Percentiles rank a stretch among this genome's conserved stretches.
phyloP scores from a whole-genome alignment of 2,797 vertebrate genomes.

The Paramormyrops hopkinsi region DNA sequence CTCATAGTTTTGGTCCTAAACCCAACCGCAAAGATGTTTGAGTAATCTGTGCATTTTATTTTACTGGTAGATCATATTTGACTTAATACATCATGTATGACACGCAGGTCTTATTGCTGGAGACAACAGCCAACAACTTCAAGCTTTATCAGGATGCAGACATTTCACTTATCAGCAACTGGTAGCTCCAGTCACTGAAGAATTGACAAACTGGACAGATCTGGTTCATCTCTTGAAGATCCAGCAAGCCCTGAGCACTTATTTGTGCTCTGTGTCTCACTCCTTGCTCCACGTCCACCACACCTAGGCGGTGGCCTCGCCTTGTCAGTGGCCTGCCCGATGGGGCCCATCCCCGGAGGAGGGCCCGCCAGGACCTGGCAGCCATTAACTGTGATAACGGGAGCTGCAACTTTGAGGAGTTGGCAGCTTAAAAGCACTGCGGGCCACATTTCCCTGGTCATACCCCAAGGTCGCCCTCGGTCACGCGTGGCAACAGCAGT shows the following conservation, averaged over 20 bases:
- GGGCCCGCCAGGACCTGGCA: neutral
- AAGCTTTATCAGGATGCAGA: neutral
- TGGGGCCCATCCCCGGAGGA: neutral
- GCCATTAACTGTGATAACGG: neutral
- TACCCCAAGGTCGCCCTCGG: constrained; percentile 14
- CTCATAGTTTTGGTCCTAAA: neutral
- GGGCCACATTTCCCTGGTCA: neutral
- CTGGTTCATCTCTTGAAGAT: neutral
- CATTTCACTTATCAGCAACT: neutral
- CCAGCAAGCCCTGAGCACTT: neutral
- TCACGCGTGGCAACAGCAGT: neutral
- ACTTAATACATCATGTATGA: neutral
- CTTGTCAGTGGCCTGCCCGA: neutral
- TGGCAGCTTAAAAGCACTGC: constrained; percentile 9
- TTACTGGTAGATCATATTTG: neutral
- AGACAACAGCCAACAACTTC: neutral
- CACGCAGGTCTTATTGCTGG: neutral
- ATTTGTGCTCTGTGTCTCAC: neutral
- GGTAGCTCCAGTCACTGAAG: neutral
- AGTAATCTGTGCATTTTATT: neutral
- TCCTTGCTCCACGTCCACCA: neutral
- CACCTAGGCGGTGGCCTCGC: neutral
- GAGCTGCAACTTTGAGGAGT: neutral
- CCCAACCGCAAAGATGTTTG: neutral
- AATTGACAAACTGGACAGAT: neutral